Base-by-base conservation (phyloP, 2,888 invertebrate species). In the Platycheirus albimanus region DNA sequence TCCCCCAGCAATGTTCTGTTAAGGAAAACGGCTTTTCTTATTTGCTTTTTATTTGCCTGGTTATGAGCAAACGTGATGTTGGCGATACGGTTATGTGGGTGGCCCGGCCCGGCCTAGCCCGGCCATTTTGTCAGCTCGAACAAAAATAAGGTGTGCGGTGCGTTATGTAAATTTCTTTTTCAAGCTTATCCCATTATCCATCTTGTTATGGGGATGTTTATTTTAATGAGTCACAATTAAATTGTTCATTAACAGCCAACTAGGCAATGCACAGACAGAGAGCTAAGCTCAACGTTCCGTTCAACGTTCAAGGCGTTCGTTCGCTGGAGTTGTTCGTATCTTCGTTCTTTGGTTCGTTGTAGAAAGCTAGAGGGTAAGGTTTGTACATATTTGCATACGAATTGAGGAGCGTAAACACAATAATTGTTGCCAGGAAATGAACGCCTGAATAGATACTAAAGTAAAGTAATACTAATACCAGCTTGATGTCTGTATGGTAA, bases 161-260 rank as follows among this genome's bases (percentile, higher is more conserved):
- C 19, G 61, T 61, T 61, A 71, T 66, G 47, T 51, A 54, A 47
- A 52, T 70, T 52, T 80, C 58, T 47, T 66, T 33, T 47, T 20
- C 45, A 63, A 52, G 64, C 56, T 52, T 61, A 64, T 49, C 58
- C 70, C 61, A 81, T 71, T 76, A 71, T 61, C 51, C 66, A 51
- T 66, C 28, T 71, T 70, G 61, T 76, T 80, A 70, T 66, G 64
- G 61, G 66, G 66, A 19, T 45, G 45, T 45, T 30, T 71, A 33
- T 24, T 61, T 77, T 64, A 70, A 76, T 81, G 76, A 61, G 71
- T 67, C 54, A 41, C 71, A 63, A 71, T 77, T 67, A 63, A 77
- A 81, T 76, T 76, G 61, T 66, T 81, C 76, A 67, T 76, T 77
- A 81, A 67, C 61, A 71, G 71, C 41, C 43, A 81, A 36, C 75